Evolutionary conservation across 2,113 vertebrate genomes (phyloP).

Genomic region (Ageneiosus marmoratus): DNA sequence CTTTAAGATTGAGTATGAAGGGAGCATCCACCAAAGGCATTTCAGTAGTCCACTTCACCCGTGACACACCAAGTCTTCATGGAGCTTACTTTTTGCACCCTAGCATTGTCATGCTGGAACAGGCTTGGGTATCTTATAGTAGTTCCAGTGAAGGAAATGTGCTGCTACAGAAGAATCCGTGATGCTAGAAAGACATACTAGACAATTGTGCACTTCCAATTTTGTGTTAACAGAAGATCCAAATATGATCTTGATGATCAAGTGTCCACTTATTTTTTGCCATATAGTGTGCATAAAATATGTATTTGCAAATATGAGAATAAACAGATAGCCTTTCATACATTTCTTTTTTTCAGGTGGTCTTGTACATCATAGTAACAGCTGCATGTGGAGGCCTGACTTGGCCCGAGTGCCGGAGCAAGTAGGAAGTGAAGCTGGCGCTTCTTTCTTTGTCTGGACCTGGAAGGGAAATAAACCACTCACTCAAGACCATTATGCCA

Average conservation of each 20-base stretch:
- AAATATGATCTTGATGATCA: neutral
- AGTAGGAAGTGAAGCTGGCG: constrained; percentile 66
- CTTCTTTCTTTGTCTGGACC: constrained; percentile 14
- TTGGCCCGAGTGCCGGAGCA: constrained; percentile 82
- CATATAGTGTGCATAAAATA: neutral
- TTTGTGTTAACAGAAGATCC: neutral
- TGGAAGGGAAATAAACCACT: constrained; percentile 52
- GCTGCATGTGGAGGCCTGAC: constrained; percentile 83
- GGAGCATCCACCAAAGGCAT: too few relatives aligned
- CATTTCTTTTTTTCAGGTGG: constrained; percentile 70
- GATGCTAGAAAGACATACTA: neutral
- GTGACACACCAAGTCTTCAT: neutral
- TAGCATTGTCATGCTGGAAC: neutral
- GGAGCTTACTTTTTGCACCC: neutral
- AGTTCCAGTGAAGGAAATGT: neutral
- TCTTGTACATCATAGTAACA: constrained; percentile 88
- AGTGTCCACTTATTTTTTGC: neutral
- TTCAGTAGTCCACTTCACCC: neutral
- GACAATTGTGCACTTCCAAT: constrained; percentile 47
- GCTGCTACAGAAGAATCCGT: neutral
- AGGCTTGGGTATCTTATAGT: neutral
- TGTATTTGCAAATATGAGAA: constrained; percentile 72
- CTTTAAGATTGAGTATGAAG: too few relatives aligned
- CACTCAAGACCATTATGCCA: constrained; percentile 36
- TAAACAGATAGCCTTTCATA: neutral